Conservation (phyloP, 2,113 vertebrate species). For the Daphoenositta chrysoptera region DNA sequence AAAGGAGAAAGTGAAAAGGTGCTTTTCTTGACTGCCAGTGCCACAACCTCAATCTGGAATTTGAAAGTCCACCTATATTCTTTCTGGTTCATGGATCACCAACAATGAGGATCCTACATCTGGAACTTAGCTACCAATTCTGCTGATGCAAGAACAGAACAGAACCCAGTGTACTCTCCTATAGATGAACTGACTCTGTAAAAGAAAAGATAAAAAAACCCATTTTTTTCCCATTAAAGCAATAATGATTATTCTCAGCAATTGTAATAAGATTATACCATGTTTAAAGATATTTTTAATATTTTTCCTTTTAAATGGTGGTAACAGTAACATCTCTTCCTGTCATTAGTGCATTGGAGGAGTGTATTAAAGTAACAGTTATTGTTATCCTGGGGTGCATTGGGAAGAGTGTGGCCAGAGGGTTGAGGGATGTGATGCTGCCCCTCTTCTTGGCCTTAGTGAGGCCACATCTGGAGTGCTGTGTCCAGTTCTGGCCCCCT, state of each 20-base stretch:
- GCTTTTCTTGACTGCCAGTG: neutral
- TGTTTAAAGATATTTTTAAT: neutral
- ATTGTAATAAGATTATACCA: neutral
- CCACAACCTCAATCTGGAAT: neutral
- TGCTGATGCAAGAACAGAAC: neutral
- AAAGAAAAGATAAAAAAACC: neutral
- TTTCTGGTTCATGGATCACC: neutral
- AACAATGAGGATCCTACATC: neutral
- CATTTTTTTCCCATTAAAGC: neutral
- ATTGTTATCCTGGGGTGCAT: neutral
- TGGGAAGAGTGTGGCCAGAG: neutral
- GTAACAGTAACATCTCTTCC: neutral
- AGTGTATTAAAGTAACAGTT: neutral
- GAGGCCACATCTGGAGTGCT: neutral
- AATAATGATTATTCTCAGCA: neutral
- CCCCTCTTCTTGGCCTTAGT: neutral
- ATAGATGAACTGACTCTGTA: neutral
- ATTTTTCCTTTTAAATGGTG: neutral
- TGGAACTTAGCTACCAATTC: neutral
- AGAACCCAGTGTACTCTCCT: neutral
- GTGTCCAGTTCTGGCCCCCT: neutral
- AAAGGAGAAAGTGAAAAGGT: neutral
- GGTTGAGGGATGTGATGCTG: accelerated
- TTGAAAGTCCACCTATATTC: neutral
- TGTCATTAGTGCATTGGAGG: neutral